Conservation (phyloP, 2,888 invertebrate genomes). For the Pristionchus maxplancki region DNA sequence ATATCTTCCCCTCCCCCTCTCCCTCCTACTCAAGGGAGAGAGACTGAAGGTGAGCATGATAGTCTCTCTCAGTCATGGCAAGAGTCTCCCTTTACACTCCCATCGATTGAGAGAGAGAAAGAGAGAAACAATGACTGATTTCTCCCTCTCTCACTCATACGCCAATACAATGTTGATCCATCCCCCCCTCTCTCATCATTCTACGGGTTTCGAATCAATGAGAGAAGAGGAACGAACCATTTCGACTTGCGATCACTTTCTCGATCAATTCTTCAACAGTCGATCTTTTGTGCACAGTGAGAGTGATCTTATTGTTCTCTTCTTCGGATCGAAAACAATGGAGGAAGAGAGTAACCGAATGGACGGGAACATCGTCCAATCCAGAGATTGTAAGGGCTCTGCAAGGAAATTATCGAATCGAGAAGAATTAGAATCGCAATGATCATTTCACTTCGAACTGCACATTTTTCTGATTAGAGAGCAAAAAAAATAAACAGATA, state of each 20-base stretch:
- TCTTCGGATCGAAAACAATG: slow-evolving; percentile 74
- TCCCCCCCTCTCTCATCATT: not conserved
- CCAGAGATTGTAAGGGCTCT: slow-evolving; percentile 71
- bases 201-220: not conserved
- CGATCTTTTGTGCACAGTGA: slow-evolving; percentile 92
- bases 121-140: slow-evolving; percentile 81
- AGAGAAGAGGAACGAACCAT: slow-evolving; percentile 37
- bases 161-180: not conserved
- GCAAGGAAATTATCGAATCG: slow-evolving; percentile 57
- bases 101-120: slow-evolving; percentile 71
- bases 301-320: slow-evolving; percentile 87
- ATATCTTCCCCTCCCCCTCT: not conserved
- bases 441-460: no score
- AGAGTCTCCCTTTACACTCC: slow-evolving; percentile 7
- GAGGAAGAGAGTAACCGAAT: slow-evolving; percentile 69
- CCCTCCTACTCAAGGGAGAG: not conserved
- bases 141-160: no score
- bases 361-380: slow-evolving; percentile 67
- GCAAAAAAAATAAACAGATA: no score
- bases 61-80: not conserved
- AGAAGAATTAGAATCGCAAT: not conserved
- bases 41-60: not conserved
- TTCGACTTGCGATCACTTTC: slow-evolving; percentile 82
- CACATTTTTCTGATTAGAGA: not conserved
- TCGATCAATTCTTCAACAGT: slow-evolving; percentile 92